Evolutionary conservation across 2,888 invertebrate species (phyloP).

Genomic region (Noctua comes): DNA sequence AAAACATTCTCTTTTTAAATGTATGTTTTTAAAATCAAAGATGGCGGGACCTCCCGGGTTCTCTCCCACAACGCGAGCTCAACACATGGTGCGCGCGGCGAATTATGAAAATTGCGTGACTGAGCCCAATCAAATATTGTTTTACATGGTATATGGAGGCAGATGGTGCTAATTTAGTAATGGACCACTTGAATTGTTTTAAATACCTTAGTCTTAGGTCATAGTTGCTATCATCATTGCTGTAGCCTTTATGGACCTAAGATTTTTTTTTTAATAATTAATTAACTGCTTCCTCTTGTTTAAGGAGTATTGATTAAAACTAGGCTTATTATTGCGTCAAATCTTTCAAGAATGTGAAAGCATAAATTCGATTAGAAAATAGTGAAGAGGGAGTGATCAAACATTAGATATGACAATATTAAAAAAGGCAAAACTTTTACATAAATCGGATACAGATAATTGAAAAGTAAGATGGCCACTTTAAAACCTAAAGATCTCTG

Average conservation of each 20-base stretch:
- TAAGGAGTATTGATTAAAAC: not conserved
- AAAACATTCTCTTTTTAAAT: constrained; percentile 33
- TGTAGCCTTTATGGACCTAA: not conserved
- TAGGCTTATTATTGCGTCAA: not conserved
- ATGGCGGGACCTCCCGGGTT: constrained; percentile 64
- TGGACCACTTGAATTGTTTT: constrained; percentile 34
- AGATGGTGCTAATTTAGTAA: constrained; percentile 51
- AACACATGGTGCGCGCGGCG: constrained; percentile 63
- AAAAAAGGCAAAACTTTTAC: not conserved
- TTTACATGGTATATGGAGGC: constrained; percentile 55
- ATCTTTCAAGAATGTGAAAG: not conserved
- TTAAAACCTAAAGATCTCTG: not conserved
- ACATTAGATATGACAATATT: not conserved
- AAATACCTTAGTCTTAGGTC: constrained; percentile 17
- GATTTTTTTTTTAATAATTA: not conserved
- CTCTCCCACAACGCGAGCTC: constrained; percentile 60
- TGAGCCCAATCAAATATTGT: constrained; percentile 64
- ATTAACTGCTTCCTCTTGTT: constrained; percentile 5
- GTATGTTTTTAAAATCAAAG: constrained; percentile 55
- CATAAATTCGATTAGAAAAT: not conserved
- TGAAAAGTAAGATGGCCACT: not conserved
- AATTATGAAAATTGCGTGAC: constrained; percentile 69
- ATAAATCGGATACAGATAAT: not conserved
- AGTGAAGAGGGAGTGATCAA: not conserved
- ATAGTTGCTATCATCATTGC: not conserved